Percentiles rank a stretch among this genome's conserved stretches.
phyloP scores from a whole-genome alignment of 2,113 vertebrate genomes.

The Ibidorhyncha struthersii region DNA sequence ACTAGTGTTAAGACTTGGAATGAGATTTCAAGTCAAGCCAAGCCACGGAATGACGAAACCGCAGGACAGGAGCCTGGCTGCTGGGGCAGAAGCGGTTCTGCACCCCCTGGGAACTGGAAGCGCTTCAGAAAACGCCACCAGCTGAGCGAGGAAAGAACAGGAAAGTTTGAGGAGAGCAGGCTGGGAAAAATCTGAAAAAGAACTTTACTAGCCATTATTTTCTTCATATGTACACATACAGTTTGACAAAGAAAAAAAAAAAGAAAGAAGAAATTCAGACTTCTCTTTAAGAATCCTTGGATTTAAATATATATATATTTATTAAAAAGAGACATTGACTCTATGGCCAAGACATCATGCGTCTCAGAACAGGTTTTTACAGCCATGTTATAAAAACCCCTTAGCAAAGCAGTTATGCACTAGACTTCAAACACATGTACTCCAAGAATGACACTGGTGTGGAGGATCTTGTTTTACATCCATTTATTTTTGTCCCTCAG shows the following conservation, averaged over 20 bases:
- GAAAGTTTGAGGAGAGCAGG: neutral
- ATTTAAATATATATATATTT: conserved; percentile 70
- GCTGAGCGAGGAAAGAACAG: neutral
- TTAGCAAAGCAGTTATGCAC: conserved; percentile 64
- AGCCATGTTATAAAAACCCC: conserved; percentile 62
- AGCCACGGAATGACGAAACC: neutral
- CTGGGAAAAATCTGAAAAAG: neutral
- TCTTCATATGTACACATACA: neutral
- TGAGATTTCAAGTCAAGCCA: neutral
- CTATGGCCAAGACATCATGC: conserved; percentile 56
- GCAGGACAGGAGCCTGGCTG: neutral
- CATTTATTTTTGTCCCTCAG: conserved; percentile 76
- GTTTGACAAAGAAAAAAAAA: neutral
- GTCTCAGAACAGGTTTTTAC: conserved; percentile 64
- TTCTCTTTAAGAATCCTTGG: conserved; percentile 47
- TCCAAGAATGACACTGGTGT: conserved; percentile 76
- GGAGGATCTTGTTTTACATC: conserved; percentile 74
- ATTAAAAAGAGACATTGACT: conserved; percentile 66
- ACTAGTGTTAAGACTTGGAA: neutral
- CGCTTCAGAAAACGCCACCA: neutral
- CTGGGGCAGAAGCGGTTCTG: neutral
- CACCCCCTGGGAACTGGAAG: neutral
- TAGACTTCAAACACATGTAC: conserved; percentile 68
- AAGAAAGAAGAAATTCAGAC: conserved; percentile 35
- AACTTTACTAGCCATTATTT: neutral